Evolutionary conservation across 2,888 invertebrate species (phyloP).

Genomic region (Petrophora chlorosata): DNA sequence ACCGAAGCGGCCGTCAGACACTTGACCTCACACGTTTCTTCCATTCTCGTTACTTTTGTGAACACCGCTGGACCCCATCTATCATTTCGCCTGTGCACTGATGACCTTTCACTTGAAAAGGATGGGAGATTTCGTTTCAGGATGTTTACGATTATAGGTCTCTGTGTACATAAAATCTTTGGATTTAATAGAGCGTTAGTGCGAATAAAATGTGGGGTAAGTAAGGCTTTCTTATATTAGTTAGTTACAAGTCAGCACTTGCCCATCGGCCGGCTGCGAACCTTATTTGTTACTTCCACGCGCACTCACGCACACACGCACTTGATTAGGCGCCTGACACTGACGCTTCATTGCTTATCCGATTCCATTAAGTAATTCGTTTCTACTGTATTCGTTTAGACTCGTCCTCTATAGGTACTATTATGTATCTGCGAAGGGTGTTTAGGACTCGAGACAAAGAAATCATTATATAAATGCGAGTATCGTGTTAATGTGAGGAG

Average conservation of each 20-base stretch:
- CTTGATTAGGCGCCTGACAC: constrained; percentile 56
- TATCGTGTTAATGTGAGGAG: neutral
- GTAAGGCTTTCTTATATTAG: constrained; percentile 29
- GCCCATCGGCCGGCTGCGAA: constrained; percentile 42
- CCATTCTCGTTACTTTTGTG: constrained; percentile 69
- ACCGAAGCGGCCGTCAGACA: constrained; percentile 57
- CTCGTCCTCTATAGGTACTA: constrained; percentile 3
- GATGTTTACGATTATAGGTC: constrained; percentile 41
- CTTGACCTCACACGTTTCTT: constrained; percentile 70
- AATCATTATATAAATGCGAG: neutral
- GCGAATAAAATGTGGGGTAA: constrained; percentile 18
- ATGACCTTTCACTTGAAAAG: constrained; percentile 60
- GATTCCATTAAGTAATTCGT: constrained; percentile 28
- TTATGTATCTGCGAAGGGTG: neutral
- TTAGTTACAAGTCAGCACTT: too few species aligned
- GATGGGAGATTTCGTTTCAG: constrained; percentile 47
- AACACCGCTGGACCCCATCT: constrained; percentile 64
- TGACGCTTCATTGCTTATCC: constrained; percentile 44
- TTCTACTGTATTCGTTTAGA: constrained; percentile 26
- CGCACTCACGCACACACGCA: constrained; percentile 43
- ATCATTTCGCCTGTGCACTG: constrained; percentile 66
- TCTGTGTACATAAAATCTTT: constrained; percentile 20
- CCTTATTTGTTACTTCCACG: constrained; percentile 56
- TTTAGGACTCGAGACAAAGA: neutral
- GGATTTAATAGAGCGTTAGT: constrained; percentile 23